Conservation (phyloP, 2,888 invertebrate genomes). For the Eulithis testata region DNA sequence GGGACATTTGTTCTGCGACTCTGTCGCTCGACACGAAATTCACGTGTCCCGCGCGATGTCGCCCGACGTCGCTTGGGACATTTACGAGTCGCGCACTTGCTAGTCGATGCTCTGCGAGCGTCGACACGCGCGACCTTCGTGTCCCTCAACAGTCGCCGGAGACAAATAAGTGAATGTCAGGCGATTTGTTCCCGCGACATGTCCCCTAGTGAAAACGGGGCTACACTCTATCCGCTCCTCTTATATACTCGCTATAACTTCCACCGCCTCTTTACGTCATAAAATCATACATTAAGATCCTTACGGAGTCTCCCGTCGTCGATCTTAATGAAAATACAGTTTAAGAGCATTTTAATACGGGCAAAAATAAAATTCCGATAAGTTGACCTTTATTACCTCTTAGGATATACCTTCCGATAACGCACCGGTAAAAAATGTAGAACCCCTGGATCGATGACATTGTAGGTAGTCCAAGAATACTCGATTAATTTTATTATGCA, state of each 20-base stretch:
- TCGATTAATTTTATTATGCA: no score
- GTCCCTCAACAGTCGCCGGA: no score
- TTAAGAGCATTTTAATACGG: conserved; percentile 44
- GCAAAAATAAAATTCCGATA: conserved; percentile 43
- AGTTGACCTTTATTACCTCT: conserved; percentile 20
- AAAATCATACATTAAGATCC: conserved; percentile 47
- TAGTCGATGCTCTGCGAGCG: no score
- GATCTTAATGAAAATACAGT: conserved; percentile 50
- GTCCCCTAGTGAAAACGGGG: no score
- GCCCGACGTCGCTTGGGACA: no score
- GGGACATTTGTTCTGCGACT: no score
- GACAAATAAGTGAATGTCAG: no score
- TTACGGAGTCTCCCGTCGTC: conserved; percentile 43
- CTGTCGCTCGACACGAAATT: no score
- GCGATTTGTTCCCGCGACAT: no score
- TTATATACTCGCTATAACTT: conserved; percentile 6
- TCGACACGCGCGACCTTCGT: no score
- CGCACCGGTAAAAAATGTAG: background rate
- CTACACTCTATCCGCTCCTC: conserved; percentile 1
- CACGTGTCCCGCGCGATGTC: no score
- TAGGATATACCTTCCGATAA: background rate
- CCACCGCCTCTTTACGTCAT: conserved; percentile 34
- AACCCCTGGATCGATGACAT: conserved; percentile 1
- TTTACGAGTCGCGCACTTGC: no score
- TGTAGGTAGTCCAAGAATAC: background rate